Evolutionary conservation across 1,140 invertebrate species (phyloP).

Genomic region (Orius laevigatus): DNA sequence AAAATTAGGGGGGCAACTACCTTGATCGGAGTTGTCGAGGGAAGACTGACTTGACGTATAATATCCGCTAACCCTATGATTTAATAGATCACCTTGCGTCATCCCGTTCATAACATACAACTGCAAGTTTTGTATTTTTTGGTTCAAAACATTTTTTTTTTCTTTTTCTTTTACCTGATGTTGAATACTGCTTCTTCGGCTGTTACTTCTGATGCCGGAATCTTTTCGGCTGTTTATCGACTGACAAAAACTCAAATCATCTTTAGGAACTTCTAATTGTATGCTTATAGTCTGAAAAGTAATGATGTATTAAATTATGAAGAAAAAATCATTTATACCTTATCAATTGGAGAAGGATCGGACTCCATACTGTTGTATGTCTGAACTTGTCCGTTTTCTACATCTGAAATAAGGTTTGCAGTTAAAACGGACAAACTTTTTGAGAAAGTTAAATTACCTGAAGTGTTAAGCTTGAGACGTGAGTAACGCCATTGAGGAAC

Average conservation of each 20-base stretch:
- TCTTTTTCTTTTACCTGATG: conserved; percentile 44
- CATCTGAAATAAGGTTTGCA: conserved; percentile 13
- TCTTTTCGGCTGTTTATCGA: conserved; percentile 71
- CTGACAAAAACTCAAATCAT: conserved; percentile 49
- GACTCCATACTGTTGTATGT: conserved; percentile 1
- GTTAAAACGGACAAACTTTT: no score
- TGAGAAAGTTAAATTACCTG: conserved; percentile 11
- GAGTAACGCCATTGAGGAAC: conserved; percentile 8
- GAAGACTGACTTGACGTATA: conserved; percentile 64
- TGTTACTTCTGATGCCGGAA: conserved; percentile 70
- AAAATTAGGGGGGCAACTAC: conserved; percentile 11
- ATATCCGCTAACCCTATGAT: conserved; percentile 69
- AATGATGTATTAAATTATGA: background rate
- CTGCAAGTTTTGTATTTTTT: conserved; percentile 36
- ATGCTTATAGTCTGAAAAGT: conserved; percentile 5
- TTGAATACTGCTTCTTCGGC: conserved; percentile 65
- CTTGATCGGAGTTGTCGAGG: conserved; percentile 28
- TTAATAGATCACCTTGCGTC: conserved; percentile 54
- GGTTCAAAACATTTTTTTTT: conserved; percentile 16
- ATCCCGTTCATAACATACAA: conserved; percentile 47
- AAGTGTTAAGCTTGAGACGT: conserved; percentile 5
- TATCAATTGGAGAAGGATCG: conserved; percentile 6
- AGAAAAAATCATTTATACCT: conserved; percentile 1
- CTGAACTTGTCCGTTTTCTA: conserved; percentile 12
- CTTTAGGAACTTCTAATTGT: conserved; percentile 23